Conservation (phyloP, 2,888 invertebrate genomes). For the Andricus quercusramuli region DNA sequence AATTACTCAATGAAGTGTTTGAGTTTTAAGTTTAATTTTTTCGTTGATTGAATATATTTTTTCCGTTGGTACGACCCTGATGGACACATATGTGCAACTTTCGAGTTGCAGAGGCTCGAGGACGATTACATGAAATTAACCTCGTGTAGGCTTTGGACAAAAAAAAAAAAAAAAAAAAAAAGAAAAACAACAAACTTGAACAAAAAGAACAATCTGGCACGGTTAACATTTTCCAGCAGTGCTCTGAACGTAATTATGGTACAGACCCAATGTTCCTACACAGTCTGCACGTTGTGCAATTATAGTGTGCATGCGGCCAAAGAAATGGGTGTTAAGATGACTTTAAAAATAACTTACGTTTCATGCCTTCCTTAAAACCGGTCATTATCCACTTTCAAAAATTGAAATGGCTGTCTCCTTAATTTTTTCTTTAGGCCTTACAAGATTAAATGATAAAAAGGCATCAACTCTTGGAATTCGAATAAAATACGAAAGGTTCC, state of each 20-base stretch:
- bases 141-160: slow-evolving; percentile 52
- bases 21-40: neutral
- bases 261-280: slow-evolving; percentile 26
- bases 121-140: slow-evolving; percentile 54
- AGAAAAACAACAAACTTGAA: slow-evolving; percentile 51
- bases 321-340: slow-evolving; percentile 41
- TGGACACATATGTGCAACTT: neutral
- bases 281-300: slow-evolving; percentile 23
- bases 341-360: slow-evolving; percentile 33
- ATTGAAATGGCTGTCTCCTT: slow-evolving; percentile 27
- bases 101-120: slow-evolving; percentile 51
- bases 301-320: slow-evolving; percentile 33
- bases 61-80: neutral
- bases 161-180: slow-evolving; percentile 52
- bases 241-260: slow-evolving; percentile 20
- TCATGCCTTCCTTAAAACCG: slow-evolving; percentile 22
- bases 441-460: slow-evolving; percentile 8
- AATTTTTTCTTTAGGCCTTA: slow-evolving; percentile 1
- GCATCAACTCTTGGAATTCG: neutral
- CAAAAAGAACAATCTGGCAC: slow-evolving; percentile 44
- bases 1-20: neutral
- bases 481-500: neutral
- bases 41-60: neutral
- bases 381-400: slow-evolving; percentile 35
- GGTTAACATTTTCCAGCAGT: slow-evolving; percentile 29